Evolutionary conservation across 2,797 vertebrate genomes (phyloP).

Genomic region (Chelon auratus): DNA sequence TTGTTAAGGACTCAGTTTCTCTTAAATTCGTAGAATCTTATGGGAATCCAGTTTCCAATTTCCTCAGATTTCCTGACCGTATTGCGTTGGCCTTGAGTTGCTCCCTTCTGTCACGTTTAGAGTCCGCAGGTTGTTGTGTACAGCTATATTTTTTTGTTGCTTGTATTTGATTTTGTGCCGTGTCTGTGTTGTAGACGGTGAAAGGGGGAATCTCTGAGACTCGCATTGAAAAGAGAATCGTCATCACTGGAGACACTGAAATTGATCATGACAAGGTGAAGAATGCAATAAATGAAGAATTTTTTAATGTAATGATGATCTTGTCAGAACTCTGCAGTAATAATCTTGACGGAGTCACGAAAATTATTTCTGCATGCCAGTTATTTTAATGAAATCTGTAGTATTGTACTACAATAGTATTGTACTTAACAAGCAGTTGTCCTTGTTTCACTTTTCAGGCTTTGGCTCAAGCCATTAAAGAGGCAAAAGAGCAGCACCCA

Average conservation of each 20-base stretch:
- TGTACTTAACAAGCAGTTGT: neutral
- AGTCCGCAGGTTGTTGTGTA: no score
- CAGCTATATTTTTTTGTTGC: neutral
- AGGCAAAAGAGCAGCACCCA: slow-evolving; percentile 97
- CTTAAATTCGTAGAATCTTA: no score
- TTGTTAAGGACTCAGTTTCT: no score
- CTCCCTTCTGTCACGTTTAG: no score
- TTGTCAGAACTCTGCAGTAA: slow-evolving; percentile 1
- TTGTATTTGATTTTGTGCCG: slow-evolving; percentile 5
- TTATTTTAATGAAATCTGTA: neutral
- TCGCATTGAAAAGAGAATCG: slow-evolving; percentile 97
- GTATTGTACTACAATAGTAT: neutral
- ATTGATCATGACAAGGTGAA: slow-evolving; percentile 98
- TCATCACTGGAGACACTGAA: slow-evolving; percentile 97
- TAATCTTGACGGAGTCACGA: neutral
- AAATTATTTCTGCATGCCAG: neutral
- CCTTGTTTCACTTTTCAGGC: slow-evolving; percentile 82
- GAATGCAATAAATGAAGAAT: neutral
- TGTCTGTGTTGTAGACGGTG: slow-evolving; percentile 86
- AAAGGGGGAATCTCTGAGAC: slow-evolving; percentile 99
- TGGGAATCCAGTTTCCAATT: no score
- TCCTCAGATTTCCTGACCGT: no score
- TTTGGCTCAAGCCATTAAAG: slow-evolving; percentile 97
- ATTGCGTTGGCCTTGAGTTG: no score
- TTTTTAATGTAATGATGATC: neutral